Base-by-base conservation (phyloP, 2,113 vertebrate genomes). In the Gobiocypris rarus region DNA sequence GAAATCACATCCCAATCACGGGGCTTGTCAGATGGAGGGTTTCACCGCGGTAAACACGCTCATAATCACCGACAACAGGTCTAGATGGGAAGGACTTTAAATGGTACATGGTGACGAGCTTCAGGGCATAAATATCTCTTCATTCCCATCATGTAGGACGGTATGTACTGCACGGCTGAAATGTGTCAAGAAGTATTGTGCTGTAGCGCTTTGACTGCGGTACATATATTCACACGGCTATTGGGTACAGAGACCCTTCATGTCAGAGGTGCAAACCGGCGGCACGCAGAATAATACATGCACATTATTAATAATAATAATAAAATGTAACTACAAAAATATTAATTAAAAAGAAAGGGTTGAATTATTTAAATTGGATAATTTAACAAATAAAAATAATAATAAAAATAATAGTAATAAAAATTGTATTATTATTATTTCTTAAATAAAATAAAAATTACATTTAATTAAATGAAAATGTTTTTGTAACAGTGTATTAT, bases 1-100 rank as follows among this genome's bases (percentile, higher is more conserved):
- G 52, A 71, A 71, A 82, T 70, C 65, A 67, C 52, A 71, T 41
- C 50, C 31, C 28, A 71, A 70, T 45, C 17, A 71, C 48, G 78
- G n/a, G 38, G 54, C n/a, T 65, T 75, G 70, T 75, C 52, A 77
- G n/a, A 61, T 26, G 65, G 15, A 31, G 61, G 61, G 24, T 28
- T 56, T 77, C 69, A 73, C 69, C 41, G n/a, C 41, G 41, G 34
- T 41, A 70, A 70, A 70, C 34, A 6, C 34, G 22, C 10, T 41
- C 67, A 69, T 70, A 41, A 70, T 70, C 67, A 70, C 34, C 0
- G 0, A 70, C 67, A 41, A 41, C 34, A 41, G 31, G 34, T 69
- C 65, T 19, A 34, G 63, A 67, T 67, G 63, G 63, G 63, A 67
- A 38, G 17, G 9, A 19, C 65, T 41, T 41, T 41, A 70, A 69